A percentile compares a stretch with the other conserved stretches of the same genome.
Evolutionary conservation across 2,888 invertebrate genomes (phyloP).

Genomic region (Drosophila colorata): DNA sequence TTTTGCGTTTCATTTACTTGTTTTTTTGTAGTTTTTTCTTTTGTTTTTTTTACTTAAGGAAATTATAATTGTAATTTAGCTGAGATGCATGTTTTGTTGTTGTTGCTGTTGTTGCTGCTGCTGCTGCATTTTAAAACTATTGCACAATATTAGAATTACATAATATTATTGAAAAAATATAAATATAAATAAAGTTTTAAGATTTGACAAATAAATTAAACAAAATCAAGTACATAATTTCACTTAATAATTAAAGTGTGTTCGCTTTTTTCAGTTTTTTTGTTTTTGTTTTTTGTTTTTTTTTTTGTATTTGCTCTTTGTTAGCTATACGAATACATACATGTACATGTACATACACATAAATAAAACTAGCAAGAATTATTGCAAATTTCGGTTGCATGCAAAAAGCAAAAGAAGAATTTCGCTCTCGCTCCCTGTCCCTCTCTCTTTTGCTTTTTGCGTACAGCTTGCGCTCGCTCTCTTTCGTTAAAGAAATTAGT

Average conservation of each 20-base stretch:
- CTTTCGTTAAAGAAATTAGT: constrained; percentile 34
- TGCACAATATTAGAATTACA: constrained; percentile 74
- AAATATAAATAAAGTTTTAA: constrained; percentile 39
- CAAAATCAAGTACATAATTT: constrained; percentile 74
- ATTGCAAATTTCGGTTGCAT: constrained; percentile 50
- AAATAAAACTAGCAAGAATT: constrained; percentile 56
- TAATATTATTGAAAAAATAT: constrained; percentile 42
- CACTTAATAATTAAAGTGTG: constrained; percentile 46
- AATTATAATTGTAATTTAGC: constrained; percentile 69
- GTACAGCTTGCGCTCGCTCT: not conserved
- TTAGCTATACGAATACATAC: constrained; percentile 13
- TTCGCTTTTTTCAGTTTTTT: constrained; percentile 8
- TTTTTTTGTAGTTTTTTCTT: constrained; percentile 11
- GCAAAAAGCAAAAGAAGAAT: constrained; percentile 29
- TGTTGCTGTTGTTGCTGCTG: constrained; percentile 46
- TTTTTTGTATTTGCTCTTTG: not conserved
- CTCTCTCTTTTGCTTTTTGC: not conserved
- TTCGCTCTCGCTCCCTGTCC: not conserved
- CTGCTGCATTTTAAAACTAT: constrained; percentile 72
- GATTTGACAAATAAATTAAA: constrained; percentile 63
- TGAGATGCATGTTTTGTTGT: constrained; percentile 68
- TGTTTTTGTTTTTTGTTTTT: not conserved
- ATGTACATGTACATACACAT: constrained; percentile 23
- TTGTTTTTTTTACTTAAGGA: constrained; percentile 46
- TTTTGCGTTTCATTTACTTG: constrained; percentile 11